These are phyloP conservation scores for Watersipora subatra DNA, from an alignment of 1,140 invertebrate genomes.

Conservation along the genomic window DNA sequence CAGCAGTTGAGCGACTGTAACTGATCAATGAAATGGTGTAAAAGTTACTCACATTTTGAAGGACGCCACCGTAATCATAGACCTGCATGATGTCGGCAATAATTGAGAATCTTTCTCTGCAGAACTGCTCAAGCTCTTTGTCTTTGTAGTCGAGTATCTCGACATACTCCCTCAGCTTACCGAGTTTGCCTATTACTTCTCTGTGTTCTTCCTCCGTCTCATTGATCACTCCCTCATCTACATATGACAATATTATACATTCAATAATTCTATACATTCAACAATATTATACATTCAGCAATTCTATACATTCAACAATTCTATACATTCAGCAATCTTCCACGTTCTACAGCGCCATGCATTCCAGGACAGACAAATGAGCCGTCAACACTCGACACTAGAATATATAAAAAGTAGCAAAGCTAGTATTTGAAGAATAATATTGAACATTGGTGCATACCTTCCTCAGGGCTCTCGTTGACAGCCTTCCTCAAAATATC, in stretches of 20 bases:
- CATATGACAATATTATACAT: conserved; percentile 9
- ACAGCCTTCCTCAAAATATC: conserved; percentile 56
- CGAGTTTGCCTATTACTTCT: conserved; percentile 44
- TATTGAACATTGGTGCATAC: too few relatives aligned
- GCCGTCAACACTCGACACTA: too few relatives aligned
- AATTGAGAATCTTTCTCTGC: conserved; percentile 75
- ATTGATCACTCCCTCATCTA: conserved; percentile 13
- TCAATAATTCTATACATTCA: too few relatives aligned
- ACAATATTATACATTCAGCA: too few relatives aligned
- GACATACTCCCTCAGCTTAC: conserved; percentile 40
- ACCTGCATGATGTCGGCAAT: conserved; percentile 62
- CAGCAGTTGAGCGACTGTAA: too few relatives aligned
- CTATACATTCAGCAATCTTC: too few relatives aligned
- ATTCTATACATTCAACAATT: too few relatives aligned
- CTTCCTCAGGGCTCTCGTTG: conserved; percentile 45
- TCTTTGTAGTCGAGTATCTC: conserved; percentile 49
- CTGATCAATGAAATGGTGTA: too few relatives aligned
- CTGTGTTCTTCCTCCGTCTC: conserved; percentile 27
- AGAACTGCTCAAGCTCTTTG: conserved; percentile 61
- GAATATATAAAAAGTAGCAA: too few relatives aligned
- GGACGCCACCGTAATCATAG: conserved; percentile 15
- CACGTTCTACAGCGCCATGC: too few relatives aligned
- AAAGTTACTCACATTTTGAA: not conserved
- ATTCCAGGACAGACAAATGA: too few relatives aligned
- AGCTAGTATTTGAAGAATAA: too few relatives aligned